phyloP scores from a whole-genome alignment of 1,140 invertebrate species.

The Scaptomyza montana region DNA sequence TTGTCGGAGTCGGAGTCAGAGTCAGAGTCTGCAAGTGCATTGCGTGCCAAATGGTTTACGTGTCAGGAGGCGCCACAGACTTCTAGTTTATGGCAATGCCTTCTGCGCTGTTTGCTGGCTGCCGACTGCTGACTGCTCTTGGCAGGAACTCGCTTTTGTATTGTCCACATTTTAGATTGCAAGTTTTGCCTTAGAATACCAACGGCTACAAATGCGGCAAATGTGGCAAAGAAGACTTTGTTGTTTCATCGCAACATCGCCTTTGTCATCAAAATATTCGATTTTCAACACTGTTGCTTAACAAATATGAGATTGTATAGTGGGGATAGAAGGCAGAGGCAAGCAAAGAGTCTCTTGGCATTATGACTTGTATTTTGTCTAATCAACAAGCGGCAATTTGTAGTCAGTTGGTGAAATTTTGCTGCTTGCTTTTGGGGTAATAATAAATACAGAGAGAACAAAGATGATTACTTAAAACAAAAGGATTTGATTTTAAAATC shows the following conservation, averaged over 20 bases:
- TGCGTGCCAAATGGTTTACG: slow-evolving; percentile 81
- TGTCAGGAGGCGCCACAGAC: slow-evolving; percentile 57
- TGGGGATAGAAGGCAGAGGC: neutral
- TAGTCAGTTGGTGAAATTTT: neutral
- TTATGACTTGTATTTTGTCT: slow-evolving; percentile 14
- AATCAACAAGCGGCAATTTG: slow-evolving; percentile 13
- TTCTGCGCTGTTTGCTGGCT: neutral
- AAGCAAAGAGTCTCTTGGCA: slow-evolving; percentile 2
- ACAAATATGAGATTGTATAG: slow-evolving; percentile 29
- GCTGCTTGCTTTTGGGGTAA: slow-evolving; percentile 2
- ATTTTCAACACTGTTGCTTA: slow-evolving; percentile 48
- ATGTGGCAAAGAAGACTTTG: neutral
- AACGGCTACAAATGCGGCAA: neutral
- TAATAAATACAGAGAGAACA: neutral
- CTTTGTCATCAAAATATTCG: slow-evolving; percentile 46
- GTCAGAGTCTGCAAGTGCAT: slow-evolving; percentile 70
- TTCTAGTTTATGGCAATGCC: slow-evolving; percentile 26
- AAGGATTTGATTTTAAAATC: too few relatives aligned
- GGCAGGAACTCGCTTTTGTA: slow-evolving; percentile 5
- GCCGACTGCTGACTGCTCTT: neutral
- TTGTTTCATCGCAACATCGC: slow-evolving; percentile 2
- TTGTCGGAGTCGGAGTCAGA: neutral
- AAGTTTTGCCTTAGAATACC: slow-evolving; percentile 44
- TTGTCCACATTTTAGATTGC: slow-evolving; percentile 30
- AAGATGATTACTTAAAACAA: too few relatives aligned